Evolutionary conservation across 2,888 invertebrate species (phyloP), one percentile per base, ranked within the genome.

Genomic region (Drosophila atroscutellata): DNA sequence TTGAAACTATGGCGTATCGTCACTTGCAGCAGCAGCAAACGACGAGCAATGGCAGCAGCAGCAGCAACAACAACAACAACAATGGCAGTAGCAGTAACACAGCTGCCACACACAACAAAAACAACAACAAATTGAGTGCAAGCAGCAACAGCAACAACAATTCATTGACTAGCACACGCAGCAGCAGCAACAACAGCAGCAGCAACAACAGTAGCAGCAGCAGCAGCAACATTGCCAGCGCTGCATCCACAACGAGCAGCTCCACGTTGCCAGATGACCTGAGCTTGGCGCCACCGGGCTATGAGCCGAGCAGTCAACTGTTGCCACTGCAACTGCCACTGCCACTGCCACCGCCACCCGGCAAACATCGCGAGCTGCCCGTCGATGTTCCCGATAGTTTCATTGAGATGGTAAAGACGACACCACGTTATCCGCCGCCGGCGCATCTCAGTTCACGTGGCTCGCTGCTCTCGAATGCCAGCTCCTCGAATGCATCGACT

Each of bases 341-440:
- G 32, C 56, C 74, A 18, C 54, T 51, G 55, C 8, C 64, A 59
- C 9, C 63, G 69, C 4, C 83, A 65, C 72, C 84, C 42, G 56
- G 69, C 8, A 92, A 92, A 69, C 93, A 93, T 86, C 94, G 95
- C 73, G 96, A 96, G 92, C 94, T 96, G 94, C 97, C 98, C 4
- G 97, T 98, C 68, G 98, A 98, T 93, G 97, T 97, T 77, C 98
- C 98, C 6, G 97, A 97, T 76, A 95, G 96, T 90, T 98, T 98
- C 94, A 95, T 97, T 78, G 97, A 96, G 91, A 95, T 96, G 79
- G 96, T 96, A 92, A 98, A 97, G 94, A 94, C 95, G 2, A 94
- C 95, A 50, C 95, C 95, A 47, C 95, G 95, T 87, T 95, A 95
- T 91, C 95, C 95, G 54, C 94, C 94, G 83, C 94, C 94, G 82